A percentile compares a stretch with the other conserved stretches of the same genome.
phyloP scores from a whole-genome alignment of 2,113 vertebrate genomes.

The Albula goreensis region DNA sequence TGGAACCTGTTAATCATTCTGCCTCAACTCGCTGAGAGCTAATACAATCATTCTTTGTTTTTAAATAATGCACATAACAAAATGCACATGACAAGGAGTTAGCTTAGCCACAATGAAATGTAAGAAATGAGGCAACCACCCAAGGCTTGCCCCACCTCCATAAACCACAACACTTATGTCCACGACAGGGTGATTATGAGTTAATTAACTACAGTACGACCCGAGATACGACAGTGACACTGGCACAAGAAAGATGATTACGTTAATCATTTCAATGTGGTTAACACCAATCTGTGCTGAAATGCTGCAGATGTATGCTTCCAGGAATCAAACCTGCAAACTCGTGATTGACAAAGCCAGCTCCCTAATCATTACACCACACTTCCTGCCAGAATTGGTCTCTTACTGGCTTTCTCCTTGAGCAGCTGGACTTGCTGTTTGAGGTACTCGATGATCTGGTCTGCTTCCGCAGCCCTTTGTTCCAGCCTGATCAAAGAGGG shows the following conservation, averaged over 20 bases:
- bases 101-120: background rate
- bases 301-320: background rate
- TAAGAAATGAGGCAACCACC: background rate
- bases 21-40: background rate
- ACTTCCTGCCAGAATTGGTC: constrained; percentile 11
- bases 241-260: no score
- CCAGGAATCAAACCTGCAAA: no score
- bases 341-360: no score
- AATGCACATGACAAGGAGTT: background rate
- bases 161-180: no score
- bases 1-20: no score
- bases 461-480: constrained; percentile 89
- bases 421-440: constrained; percentile 94
- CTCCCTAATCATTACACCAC: no score
- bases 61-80: background rate
- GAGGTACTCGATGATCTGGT: constrained; percentile 94
- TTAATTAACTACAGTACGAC: no score
- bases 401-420: constrained; percentile 94
- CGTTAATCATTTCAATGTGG: background rate
- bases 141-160: no score
- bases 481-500: constrained; percentile 85
- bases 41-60: background rate
- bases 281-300: background rate
- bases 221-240: no score
- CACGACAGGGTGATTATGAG: no score